Conservation (phyloP, 2,888 invertebrate genomes). For the Lobophora halterata region DNA sequence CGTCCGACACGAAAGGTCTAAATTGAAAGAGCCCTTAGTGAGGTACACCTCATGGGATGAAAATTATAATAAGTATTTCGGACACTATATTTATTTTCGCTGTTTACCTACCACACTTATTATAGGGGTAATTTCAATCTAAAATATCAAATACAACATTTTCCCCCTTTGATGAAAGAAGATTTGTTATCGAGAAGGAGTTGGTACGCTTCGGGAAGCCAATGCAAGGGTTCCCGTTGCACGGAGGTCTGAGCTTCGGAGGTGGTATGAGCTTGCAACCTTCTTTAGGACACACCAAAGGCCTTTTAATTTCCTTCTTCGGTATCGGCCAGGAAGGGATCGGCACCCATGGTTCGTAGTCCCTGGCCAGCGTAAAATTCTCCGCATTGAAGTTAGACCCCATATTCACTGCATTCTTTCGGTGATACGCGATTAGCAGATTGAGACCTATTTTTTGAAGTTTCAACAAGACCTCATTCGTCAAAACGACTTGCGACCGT, state of each 20-base stretch:
- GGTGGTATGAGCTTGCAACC: conserved; percentile 48
- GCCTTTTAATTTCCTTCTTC: conserved; percentile 33
- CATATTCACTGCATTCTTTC: conserved; percentile 1
- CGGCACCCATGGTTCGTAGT: conserved; percentile 61
- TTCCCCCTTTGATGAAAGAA: not conserved
- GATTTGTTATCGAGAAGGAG: conserved; percentile 28
- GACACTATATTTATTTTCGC: conserved; percentile 46
- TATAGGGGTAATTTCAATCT: conserved; percentile 19
- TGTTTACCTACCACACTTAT: conserved; percentile 38
- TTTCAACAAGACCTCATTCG: conserved; percentile 20
- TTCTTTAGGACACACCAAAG: conserved; percentile 47
- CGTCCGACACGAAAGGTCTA: too few relatives aligned
- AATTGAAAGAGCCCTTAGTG: too few relatives aligned
- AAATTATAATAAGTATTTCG: too few relatives aligned
- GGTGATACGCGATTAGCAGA: conserved; percentile 5
- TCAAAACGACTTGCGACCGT: conserved; percentile 15
- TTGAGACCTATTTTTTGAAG: conserved; percentile 24
- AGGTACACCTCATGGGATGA: too few relatives aligned
- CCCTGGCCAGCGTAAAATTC: conserved; percentile 34
- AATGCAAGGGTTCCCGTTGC: conserved; percentile 42
- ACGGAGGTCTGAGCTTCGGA: conserved; percentile 34
- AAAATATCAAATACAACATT: conserved; percentile 6
- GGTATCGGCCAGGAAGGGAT: conserved; percentile 60
- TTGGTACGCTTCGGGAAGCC: conserved; percentile 44
- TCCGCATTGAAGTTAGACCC: conserved; percentile 10